A percentile compares a stretch with the other conserved stretches of the same genome.
Evolutionary conservation across 2,888 invertebrate species (phyloP).

Genomic region (Philopedon plagiatum): DNA sequence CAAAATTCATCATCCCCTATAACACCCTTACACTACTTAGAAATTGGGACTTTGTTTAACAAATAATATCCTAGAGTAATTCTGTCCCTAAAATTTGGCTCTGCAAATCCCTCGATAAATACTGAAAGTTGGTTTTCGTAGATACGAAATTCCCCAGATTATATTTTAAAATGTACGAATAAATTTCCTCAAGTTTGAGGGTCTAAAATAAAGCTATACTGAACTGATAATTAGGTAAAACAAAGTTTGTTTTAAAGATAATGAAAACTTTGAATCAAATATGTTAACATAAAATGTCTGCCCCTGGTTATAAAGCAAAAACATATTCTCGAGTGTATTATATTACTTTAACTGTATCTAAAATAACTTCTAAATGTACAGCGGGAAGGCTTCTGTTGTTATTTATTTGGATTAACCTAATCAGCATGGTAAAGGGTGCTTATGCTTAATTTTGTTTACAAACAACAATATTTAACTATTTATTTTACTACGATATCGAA

Average conservation of each 20-base stretch:
- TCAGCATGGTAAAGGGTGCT: no score
- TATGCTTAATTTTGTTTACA: no score
- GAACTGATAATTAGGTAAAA: constrained; percentile 33
- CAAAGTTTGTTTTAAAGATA: neutral
- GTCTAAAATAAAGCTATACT: constrained; percentile 34
- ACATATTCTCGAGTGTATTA: neutral
- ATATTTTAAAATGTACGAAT: constrained; percentile 15
- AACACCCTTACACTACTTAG: constrained; percentile 13
- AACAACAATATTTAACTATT: no score
- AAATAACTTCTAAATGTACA: no score
- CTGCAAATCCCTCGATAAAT: constrained; percentile 14
- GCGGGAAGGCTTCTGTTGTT: no score
- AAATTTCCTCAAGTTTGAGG: constrained; percentile 30
- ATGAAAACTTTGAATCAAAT: neutral
- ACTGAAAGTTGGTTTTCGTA: constrained; percentile 3
- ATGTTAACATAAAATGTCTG: neutral
- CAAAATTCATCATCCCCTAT: constrained; percentile 10
- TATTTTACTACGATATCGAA: no score
- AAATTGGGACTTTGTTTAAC: constrained; percentile 10
- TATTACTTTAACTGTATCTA: no score
- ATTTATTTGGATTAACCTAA: no score
- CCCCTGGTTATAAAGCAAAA: neutral
- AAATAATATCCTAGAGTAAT: constrained; percentile 7
- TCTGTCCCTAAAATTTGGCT: constrained; percentile 19
- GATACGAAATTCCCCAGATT: constrained; percentile 29